Evolutionary conservation across 2,113 vertebrate species (phyloP), one percentile per base, ranked within the genome.

Genomic region (Scatophagus argus): DNA sequence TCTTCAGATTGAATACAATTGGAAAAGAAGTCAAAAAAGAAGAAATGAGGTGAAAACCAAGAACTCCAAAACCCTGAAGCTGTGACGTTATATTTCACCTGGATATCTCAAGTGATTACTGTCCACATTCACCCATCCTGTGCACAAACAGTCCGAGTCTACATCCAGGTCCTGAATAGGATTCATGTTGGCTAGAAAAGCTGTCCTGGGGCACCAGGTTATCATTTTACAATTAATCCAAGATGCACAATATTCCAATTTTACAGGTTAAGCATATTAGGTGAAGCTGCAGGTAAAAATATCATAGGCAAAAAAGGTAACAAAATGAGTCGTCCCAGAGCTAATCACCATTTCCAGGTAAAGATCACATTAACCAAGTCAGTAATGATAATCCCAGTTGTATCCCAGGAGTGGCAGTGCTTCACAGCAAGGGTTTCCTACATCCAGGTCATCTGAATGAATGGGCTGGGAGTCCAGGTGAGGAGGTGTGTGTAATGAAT

Each of bases 381-480:
- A 55, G 9, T 14, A 25, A 9, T 25, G 23, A 59, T 49, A 36
- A 43, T 69, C 46, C 31, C 12, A 54, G 21, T 21, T 44, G 29
- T 62, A 13, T 31, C n/a, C 16, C 19, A 66, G 27, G 34, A 14
- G 55, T 32, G 31, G 39, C 25, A 31, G 36, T 41, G 34, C 21
- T 14, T 54, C 36, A 19, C 36, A 39, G 16, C 19, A 54, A 52
- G 47, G 39, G 27, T 56, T 34, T 38, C 31, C 23, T 38, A 7
- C 51, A 58, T 56, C 14, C 27, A 63, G 25, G 8, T 13, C 14
- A 38, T 58, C 19, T 41, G 41, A 76, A 7, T 55, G n/a, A 64
- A 29, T 55, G 27, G 11, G 49, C 49, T 52, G 51, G 23, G 41
- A 32, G 44, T 68, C 63, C 39, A 66, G 74, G 67, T 76, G 59